These are phyloP conservation scores for Colinus virginianus DNA, from an alignment of 2,113 vertebrate species.

Conservation along the genomic window DNA sequence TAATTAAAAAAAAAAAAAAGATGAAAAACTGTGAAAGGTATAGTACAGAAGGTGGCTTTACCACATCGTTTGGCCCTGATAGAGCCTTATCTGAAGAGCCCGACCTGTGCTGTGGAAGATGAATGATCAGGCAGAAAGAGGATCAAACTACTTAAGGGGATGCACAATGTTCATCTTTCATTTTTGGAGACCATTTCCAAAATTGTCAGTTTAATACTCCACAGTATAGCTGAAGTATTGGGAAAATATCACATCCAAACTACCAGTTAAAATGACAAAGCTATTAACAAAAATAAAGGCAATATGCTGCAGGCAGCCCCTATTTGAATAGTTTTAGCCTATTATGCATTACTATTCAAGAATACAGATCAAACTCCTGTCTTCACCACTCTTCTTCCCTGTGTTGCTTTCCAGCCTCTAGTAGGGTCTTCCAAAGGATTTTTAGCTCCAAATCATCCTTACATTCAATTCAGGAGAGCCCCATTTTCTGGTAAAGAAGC, in stretches of 20 bases:
- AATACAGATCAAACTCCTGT: neutral
- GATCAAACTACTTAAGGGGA: neutral
- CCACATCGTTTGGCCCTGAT: neutral
- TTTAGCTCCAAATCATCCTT: neutral
- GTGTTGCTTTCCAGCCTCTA: neutral
- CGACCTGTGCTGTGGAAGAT: neutral
- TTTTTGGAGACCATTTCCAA: neutral
- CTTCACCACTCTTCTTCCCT: neutral
- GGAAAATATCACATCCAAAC: neutral
- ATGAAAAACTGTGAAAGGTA: rapidly evolving
- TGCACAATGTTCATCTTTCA: neutral
- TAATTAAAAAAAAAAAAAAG: neutral
- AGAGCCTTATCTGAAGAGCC: neutral
- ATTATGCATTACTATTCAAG: neutral
- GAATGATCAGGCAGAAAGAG: neutral
- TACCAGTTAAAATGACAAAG: neutral
- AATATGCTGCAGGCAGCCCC: neutral
- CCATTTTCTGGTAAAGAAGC: neutral
- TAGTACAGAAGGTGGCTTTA: neutral
- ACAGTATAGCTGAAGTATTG: neutral
- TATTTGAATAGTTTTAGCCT: neutral
- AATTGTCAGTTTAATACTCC: neutral
- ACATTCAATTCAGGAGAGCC: neutral
- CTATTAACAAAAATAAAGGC: neutral
- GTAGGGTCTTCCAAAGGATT: neutral